phyloP scores from a whole-genome alignment of 37 sponge, comb jelly and placozoan species.

The Tethya wilhelma region DNA sequence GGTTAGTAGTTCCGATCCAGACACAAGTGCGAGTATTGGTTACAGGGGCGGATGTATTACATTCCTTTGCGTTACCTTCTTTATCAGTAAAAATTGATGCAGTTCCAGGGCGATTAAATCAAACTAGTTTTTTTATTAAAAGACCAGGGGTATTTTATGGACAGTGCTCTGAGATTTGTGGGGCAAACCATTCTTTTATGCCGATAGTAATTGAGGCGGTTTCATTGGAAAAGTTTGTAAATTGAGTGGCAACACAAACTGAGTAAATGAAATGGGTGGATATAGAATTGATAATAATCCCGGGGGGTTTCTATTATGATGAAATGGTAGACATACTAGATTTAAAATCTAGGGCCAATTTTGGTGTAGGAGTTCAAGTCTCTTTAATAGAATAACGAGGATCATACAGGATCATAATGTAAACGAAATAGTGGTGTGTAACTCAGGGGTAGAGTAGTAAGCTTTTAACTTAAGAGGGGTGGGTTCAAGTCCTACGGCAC shows the following conservation, averaged over 20 bases:
- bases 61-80: conserved; percentile 80
- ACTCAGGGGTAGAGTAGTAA: conserved; percentile 73
- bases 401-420: background rate
- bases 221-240: conserved; percentile 73
- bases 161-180: conserved; percentile 85
- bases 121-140: conserved; percentile 81
- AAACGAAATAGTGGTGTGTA: conserved; percentile 21
- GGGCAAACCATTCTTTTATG: conserved; percentile 84
- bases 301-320: too few species aligned
- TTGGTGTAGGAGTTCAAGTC: conserved; percentile 11
- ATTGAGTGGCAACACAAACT: conserved; percentile 60
- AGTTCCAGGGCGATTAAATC: conserved; percentile 82
- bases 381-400: background rate
- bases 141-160: conserved; percentile 84
- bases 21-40: conserved; percentile 77
- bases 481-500: conserved; percentile 69
- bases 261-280: too few species aligned
- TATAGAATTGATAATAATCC: too few species aligned
- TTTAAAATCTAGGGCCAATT: too few species aligned
- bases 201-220: conserved; percentile 81
- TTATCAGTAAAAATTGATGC: conserved; percentile 83
- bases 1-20: conserved; percentile 69
- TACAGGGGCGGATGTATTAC: conserved; percentile 79
- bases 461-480: conserved; percentile 61
- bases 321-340: too few species aligned